Base-by-base conservation (phyloP, 2,797 vertebrate genomes). In the Ptychobarbus kaznakovi region DNA sequence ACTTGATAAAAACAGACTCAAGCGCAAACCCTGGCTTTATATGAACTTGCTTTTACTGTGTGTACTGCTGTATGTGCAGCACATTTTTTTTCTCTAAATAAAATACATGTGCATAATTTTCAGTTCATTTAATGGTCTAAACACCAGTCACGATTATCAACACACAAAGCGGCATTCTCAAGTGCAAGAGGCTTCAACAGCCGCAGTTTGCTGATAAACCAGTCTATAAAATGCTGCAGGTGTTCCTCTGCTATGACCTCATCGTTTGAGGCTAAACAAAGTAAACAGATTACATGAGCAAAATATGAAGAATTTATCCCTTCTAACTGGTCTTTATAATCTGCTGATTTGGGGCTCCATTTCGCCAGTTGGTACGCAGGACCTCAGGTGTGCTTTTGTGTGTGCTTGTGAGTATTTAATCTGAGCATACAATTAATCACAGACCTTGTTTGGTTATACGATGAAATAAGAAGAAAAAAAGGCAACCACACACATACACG, bases 361-460 rank as follows among this genome's bases (percentile, higher is more conserved):
- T 32, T 16, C 13, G 38, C 18, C n/a, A n/a, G 44, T 40, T 72
- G 46, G 46, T 68, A 40, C 1, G 3, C 58, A 51, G 42, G 53
- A 53, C 51, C 56, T 78, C 85, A 73, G 85, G 66, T 86, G 80
- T 46, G 73, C 46, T 46, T 70, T 4, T 76, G 80, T 70, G 44
- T 61, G 63, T 40, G 72, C 58, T 56, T 18, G 18, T 40, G 38
- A 75, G 63, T 42, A 42, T 56, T 49, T 49, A 4, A 51, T 76
- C 3, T 68, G 38, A 69, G 44, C 4, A 80, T 2, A 83, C 42
- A 63, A 75, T 83, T 75, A 75, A 83, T 83, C 58, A 83, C 42
- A 44, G 22, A 38, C 12, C n/a, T 49, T 49, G 56, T 74, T 69
- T 72, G 9, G 15, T 58, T 44, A 28, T 44, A 40, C n/a, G 32